phyloP scores from a whole-genome alignment of 2,113 vertebrate genomes.

The Psilopogon haemacephalus region DNA sequence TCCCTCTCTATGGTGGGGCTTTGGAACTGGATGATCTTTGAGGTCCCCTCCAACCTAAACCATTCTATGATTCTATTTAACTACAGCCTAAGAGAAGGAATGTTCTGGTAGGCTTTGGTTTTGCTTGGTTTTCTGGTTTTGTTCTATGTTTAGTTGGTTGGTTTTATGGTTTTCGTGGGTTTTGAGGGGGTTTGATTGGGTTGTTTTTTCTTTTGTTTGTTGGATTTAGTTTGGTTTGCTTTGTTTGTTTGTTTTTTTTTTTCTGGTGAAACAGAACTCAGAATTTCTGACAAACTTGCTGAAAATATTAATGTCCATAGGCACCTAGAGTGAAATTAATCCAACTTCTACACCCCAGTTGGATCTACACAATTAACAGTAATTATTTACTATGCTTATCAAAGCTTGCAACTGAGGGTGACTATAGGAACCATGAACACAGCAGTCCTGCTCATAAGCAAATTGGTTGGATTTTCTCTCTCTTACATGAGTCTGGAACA shows the following conservation, averaged over 20 bases:
- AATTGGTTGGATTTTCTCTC: background rate
- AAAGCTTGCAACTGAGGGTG: background rate
- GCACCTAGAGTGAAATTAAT: background rate
- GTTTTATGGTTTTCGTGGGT: too few species aligned
- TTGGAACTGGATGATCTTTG: too few species aligned
- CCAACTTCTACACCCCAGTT: background rate
- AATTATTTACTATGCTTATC: background rate
- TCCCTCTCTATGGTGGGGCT: too few species aligned
- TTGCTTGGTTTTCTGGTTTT: too few species aligned
- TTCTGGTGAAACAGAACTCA: background rate
- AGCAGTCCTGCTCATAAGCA: background rate
- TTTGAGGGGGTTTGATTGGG: too few species aligned
- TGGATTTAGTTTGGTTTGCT: too few species aligned
- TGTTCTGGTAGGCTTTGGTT: too few species aligned
- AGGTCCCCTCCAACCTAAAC: too few species aligned
- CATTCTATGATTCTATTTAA: too few species aligned
- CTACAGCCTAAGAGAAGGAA: background rate
- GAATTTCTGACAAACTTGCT: background rate
- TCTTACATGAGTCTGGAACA: background rate
- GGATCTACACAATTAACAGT: background rate
- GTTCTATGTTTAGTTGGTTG: too few species aligned
- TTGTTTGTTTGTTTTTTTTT: background rate
- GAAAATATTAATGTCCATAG: background rate
- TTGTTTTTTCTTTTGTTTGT: too few species aligned
- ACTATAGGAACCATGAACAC: background rate